Evolutionary conservation across 2,113 vertebrate genomes (phyloP), one percentile per base, ranked within the genome.

Genomic region (Bufo gargarizans): DNA sequence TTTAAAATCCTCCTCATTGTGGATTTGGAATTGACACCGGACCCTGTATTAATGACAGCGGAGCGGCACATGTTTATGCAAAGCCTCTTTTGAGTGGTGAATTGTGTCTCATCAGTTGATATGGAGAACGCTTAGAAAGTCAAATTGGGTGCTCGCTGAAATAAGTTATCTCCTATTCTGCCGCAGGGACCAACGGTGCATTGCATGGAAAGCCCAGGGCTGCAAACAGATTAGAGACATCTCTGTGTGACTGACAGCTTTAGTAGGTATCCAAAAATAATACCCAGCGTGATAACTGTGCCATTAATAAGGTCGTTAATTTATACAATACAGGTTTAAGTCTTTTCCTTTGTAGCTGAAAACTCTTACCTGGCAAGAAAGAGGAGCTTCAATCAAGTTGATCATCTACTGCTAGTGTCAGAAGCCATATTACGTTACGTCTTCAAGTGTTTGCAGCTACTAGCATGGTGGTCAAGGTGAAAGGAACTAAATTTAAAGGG

Each of bases 111-210:
- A 84, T 71, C 4, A 59, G 69, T 19, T 88, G 49, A 43, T 47
- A 82, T 63, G 22, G 49, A n/a, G 43, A 86, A 82, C 78, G 49
- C 9, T 65, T 2, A 11, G 1, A 43, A 55, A 33, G 19, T 88
- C 77, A 69, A 82, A 63, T 16, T 80, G 0, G 17, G 43, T n/a
- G 77, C 43, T 43, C 3, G 80, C 0, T 67, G 69, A 80, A 82
- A 53, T 90, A 84, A 49, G 20, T 90, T 89, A 81, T 81, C 63
- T 81, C 19, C n/a, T 55, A 80, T 71, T 72, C 77, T 87, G 86
- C 86, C 78, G 56, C 77, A 81, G 86, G 77, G 77, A 58, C 67
- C 65, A 58, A 79, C 77, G 63, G 56, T 55, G 63, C 65, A 72
- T 81, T 72, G 86, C 77, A 87, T 67, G 55, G 65, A 71, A 69